Conservation (phyloP, 2,888 invertebrate genomes). For the Conops quadrifasciatus region DNA sequence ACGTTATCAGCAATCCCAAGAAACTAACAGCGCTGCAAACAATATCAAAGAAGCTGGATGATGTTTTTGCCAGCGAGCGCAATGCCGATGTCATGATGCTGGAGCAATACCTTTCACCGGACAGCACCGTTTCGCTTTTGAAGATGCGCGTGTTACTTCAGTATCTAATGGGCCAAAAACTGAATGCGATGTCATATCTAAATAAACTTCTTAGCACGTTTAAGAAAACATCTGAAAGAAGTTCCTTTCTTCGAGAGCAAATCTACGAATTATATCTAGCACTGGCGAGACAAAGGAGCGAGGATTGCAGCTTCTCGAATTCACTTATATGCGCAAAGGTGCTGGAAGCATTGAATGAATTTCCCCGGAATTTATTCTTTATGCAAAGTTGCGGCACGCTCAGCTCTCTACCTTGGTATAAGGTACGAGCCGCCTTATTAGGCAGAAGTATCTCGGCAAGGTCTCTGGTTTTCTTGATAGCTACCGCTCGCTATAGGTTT, state of each 20-base stretch:
- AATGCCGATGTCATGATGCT: constrained; percentile 52
- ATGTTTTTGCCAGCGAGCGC: constrained; percentile 48
- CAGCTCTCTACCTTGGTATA: constrained; percentile 68
- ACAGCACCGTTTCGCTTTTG: constrained; percentile 52
- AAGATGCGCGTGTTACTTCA: constrained; percentile 52
- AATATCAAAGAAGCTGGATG: constrained; percentile 45
- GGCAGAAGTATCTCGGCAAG: constrained; percentile 65
- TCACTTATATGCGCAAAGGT: constrained; percentile 64
- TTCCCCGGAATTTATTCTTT: constrained; percentile 71
- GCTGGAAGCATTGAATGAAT: constrained; percentile 64
- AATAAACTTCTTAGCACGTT: constrained; percentile 49
- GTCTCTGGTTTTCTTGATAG: constrained; percentile 66
- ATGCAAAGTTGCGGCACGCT: constrained; percentile 66
- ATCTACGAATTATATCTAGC: constrained; percentile 64
- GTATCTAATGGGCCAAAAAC: constrained; percentile 46
- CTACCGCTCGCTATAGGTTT: constrained; percentile 61
- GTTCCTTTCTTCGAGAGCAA: constrained; percentile 62
- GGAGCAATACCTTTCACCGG: constrained; percentile 57
- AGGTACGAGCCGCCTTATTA: constrained; percentile 64
- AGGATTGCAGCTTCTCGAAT: constrained; percentile 60
- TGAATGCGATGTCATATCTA: constrained; percentile 50
- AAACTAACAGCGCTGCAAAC: constrained; percentile 49
- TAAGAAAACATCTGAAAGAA: constrained; percentile 45
- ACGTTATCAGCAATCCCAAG: constrained; percentile 42
- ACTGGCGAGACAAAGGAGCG: constrained; percentile 48